Evolutionary conservation across 2,888 invertebrate species (phyloP), one percentile per base, ranked within the genome.

Genomic region (Thera britannica): DNA sequence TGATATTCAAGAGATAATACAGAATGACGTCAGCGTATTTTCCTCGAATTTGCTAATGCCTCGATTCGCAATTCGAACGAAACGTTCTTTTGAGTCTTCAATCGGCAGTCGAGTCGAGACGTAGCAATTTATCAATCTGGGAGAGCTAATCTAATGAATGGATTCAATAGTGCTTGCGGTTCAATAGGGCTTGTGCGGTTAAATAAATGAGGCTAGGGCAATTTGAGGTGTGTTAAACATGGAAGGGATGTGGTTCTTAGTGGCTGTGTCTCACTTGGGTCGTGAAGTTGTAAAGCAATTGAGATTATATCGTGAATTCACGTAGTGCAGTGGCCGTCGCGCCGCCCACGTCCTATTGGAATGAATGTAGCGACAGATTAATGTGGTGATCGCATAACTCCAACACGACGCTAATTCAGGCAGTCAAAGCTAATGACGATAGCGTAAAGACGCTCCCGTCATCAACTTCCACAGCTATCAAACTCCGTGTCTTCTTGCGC

Each of bases 331-430:
- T 70, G n/a, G n/a, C 49, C 7, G 51, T 34, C 44, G 44, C 44
- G 70, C 79, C 83, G 77, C 81, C 82, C 78, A 80, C 83, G 72
- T 77, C 68, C 68, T 67, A 67, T 74, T 70, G 72, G 76, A 75
- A 75, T 74, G 76, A 70, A 75, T 76, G 79, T 77, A 83, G 78
- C 81, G 88, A 88, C 84, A 86, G 86, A 90, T 92, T 90, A 90
- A 92, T 89, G 85, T 72, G 77, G 71, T 76, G 82, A 88, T 91
- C 80, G 86, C 88, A 87, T 89, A 87, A 82, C 83, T 84, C 80
- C 77, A 74, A 80, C 81, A 77, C 83, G 75, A 80, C 81, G 77
- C 83, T 83, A 84, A 86, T 85, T 87, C 87, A 81, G 84, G 84
- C 87, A 87, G 78, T 83, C 87, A 83, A 75, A 80, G 79, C 23